These are phyloP conservation scores for Pipistrellus pipistrellus DNA, from an alignment of 2,797 vertebrate species.

Conservation along the genomic window DNA sequence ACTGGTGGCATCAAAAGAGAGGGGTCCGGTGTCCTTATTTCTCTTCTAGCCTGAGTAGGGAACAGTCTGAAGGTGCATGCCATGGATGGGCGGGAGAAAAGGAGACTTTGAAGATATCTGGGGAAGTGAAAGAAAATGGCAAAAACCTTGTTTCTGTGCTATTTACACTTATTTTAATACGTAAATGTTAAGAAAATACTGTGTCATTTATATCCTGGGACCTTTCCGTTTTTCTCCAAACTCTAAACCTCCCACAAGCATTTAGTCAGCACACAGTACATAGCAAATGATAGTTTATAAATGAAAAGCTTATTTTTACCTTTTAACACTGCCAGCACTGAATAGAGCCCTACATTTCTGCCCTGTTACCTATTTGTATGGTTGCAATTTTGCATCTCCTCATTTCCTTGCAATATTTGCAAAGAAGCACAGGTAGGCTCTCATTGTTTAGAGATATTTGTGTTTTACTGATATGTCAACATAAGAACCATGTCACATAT, in stretches of 20 bases:
- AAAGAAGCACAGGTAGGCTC: not conserved
- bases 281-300: not conserved
- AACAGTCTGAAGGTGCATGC: conserved; percentile 1
- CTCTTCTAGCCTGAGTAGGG: conserved; percentile 30
- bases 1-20: conserved; percentile 10
- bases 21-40: conserved; percentile 18
- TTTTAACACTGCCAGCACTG: not conserved
- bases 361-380: not conserved
- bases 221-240: not conserved
- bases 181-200: not conserved
- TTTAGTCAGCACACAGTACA: not conserved
- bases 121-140: not conserved
- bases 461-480: conserved; percentile 33
- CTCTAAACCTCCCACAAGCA: not conserved
- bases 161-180: not conserved
- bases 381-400: not conserved
- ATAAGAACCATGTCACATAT: not conserved
- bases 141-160: not conserved
- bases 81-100: not conserved
- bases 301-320: not conserved
- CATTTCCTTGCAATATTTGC: not conserved
- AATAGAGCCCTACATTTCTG: not conserved
- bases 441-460: not conserved
- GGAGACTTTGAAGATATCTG: not conserved
- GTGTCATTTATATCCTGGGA: not conserved